phyloP scores from a whole-genome alignment of 2,113 vertebrate species.

The Lipophrys pholis region DNA sequence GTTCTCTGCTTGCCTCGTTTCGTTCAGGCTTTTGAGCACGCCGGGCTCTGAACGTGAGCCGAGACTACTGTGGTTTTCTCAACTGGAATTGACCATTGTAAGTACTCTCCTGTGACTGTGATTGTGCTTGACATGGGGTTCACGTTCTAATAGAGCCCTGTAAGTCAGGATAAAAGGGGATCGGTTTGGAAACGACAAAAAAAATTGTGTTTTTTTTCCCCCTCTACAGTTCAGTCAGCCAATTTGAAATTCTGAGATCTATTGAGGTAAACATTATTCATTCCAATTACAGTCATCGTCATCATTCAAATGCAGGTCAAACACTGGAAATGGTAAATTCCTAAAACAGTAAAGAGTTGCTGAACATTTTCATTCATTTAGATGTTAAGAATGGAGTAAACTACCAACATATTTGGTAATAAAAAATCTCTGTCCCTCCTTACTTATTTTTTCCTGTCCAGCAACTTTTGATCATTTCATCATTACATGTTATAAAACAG shows the following conservation, averaged over 20 bases:
- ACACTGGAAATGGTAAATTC: slow-evolving; percentile 15
- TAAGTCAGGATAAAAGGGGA: slow-evolving; percentile 44
- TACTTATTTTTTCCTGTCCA: slow-evolving; percentile 7
- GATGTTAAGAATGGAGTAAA: slow-evolving; percentile 24
- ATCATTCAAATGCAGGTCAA: slow-evolving; percentile 34
- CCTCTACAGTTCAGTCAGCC: slow-evolving; percentile 23
- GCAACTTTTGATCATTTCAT: neutral
- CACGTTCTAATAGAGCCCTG: slow-evolving; percentile 58
- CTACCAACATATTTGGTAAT: slow-evolving; percentile 26
- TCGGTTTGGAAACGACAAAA: slow-evolving; percentile 55
- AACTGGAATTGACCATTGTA: slow-evolving; percentile 60
- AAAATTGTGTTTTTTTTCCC: slow-evolving; percentile 40
- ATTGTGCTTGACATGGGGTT: slow-evolving; percentile 72
- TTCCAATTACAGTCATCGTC: slow-evolving; percentile 46
- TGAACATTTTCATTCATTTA: slow-evolving; percentile 37
- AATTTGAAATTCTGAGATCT: slow-evolving; percentile 42
- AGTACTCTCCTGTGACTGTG: slow-evolving; percentile 67
- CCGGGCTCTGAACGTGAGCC: slow-evolving; percentile 43
- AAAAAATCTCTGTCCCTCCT: slow-evolving; percentile 1
- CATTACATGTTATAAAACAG: slow-evolving; percentile 3
- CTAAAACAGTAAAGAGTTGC: slow-evolving; percentile 14
- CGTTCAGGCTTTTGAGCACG: slow-evolving; percentile 49
- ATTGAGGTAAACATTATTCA: slow-evolving; percentile 60
- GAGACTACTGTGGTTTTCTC: slow-evolving; percentile 65
- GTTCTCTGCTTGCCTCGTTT: slow-evolving; percentile 58